Conservation (phyloP, 2,113 vertebrate species). For the Macquaria australasica region DNA sequence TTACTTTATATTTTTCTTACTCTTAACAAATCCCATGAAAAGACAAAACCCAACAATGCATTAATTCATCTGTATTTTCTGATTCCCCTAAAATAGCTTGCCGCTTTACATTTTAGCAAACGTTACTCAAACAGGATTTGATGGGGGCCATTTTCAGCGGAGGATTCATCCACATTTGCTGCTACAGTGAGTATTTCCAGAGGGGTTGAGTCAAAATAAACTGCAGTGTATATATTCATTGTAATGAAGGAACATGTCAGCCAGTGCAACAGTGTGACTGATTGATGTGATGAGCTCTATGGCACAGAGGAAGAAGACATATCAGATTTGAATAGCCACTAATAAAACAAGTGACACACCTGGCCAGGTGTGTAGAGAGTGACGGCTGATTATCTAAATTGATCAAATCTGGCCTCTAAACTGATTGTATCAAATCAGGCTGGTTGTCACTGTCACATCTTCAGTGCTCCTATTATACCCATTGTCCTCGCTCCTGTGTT, state of each 20-base stretch:
- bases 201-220: not conserved
- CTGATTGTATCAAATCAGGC: not conserved
- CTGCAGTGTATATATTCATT: not conserved
- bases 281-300: too few relatives aligned
- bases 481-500: not conserved
- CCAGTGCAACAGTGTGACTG: too few relatives aligned
- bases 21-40: not conserved
- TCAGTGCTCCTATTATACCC: not conserved
- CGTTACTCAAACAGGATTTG: not conserved
- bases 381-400: too few relatives aligned
- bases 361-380: too few relatives aligned
- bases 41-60: not conserved
- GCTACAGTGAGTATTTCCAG: not conserved
- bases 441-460: not conserved
- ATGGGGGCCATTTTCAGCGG: too few relatives aligned
- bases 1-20: not conserved
- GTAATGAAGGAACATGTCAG: not conserved
- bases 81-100: too few relatives aligned
- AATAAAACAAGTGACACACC: too few relatives aligned
- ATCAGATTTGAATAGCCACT: too few relatives aligned
- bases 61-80: too few relatives aligned
- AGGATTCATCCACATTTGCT: not conserved
- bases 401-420: not conserved
- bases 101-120: too few relatives aligned
- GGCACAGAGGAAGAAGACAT: too few relatives aligned